Percentiles rank a stretch among this genome's conserved stretches.
Conservation (phyloP, 2,888 invertebrate species). For the Pediacus dermestoides region DNA sequence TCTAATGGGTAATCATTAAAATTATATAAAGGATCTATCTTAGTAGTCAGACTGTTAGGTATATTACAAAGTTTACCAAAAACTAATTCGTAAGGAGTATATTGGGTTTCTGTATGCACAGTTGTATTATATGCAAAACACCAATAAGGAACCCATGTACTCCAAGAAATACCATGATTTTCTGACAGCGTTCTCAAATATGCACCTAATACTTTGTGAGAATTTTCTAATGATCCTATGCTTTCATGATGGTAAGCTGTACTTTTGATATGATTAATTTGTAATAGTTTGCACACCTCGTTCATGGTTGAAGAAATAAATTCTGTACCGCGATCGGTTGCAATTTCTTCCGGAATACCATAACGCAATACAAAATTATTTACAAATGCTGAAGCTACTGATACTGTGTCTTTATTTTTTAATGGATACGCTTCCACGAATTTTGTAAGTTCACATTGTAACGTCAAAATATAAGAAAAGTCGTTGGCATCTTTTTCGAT, state of each 20-base stretch:
- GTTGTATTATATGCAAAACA: conserved; percentile 27
- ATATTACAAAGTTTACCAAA: conserved; percentile 20
- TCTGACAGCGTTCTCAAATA: conserved; percentile 17
- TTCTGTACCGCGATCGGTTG: too few relatives aligned
- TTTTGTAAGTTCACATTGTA: neutral
- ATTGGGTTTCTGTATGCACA: conserved; percentile 25
- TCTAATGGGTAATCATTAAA: conserved; percentile 22
- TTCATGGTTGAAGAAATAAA: too few relatives aligned
- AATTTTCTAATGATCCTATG: conserved; percentile 21
- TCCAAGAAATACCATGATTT: conserved; percentile 16
- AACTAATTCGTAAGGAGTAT: conserved; percentile 24
- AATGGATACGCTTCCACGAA: neutral
- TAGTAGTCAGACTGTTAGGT: conserved; percentile 15
- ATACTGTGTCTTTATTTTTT: neutral
- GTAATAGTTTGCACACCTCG: conserved; percentile 11
- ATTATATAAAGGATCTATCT: conserved; percentile 20
- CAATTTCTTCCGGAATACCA: neutral
- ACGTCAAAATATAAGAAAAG: neutral
- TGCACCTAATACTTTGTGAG: conserved; percentile 22
- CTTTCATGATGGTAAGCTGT: conserved; percentile 18
- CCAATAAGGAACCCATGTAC: conserved; percentile 26
- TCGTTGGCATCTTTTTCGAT: neutral
- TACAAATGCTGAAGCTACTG: neutral
- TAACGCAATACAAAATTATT: neutral
- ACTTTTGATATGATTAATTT: conserved; percentile 16